Evolutionary conservation across 2,113 vertebrate genomes (phyloP), one percentile per base, ranked within the genome.

Genomic region (Eonycteris spelaea): DNA sequence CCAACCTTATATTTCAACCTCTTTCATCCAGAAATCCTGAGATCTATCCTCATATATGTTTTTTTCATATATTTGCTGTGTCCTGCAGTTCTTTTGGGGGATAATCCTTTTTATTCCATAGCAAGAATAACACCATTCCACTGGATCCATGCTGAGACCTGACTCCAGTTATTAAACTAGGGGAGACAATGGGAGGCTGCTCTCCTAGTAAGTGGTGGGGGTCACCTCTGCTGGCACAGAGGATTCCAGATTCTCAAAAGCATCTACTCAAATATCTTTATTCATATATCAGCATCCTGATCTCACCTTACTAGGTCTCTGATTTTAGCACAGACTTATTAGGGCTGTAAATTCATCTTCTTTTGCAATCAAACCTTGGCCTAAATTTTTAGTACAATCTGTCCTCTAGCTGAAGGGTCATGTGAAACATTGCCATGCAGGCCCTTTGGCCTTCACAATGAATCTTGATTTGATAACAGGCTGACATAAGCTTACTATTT

Each of bases 351-450:
- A 71, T 84, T 75, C 28, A 82, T 89, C 78, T 93, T 89, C 61
- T 57, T 93, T 80, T 84, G 35, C 93, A 90, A 96, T 95, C 70
- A 97, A 67, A 91, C 71, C 30, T 90, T 85, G 59, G 26, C 71
- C 85, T 96, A 73, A 73, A 95, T 82, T 93, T 97, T 92, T 53
- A 95, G 89, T 77, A 77, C 86, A 96, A 51, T 88, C 59, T 90
- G 35, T 91, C 71, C 79, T 80, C 48, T 67, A 68, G 78, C 67
- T 95, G 48, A 71, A 86, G 26, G 15, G 13, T 65, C 68, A 53
- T 48, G 78, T 93, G 86, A 88, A 92, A 88, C 65, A 71, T 24
- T 40, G 65, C 75, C 53, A 38, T 82, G 75, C 51, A 67, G 67
- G 80, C 45, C 48, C 45, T 38, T 30, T 92, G 91, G 86, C 67